Conservation (phyloP, 2,888 invertebrate genomes). For the Dorcus hopei region DNA sequence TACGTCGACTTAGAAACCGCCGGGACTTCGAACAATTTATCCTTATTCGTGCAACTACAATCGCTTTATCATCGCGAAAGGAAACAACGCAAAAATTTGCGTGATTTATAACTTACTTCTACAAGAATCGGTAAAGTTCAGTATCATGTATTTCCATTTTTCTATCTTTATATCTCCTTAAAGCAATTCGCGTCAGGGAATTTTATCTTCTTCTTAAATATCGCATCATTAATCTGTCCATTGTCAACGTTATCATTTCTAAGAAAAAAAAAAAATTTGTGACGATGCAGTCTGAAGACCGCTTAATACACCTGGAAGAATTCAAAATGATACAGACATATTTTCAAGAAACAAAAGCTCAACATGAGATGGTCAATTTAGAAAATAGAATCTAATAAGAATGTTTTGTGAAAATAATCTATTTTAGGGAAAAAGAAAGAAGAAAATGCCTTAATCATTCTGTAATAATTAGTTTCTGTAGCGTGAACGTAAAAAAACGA, state of each 20-base stretch:
- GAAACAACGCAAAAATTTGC: slow-evolving; percentile 24
- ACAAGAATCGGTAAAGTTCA: slow-evolving; percentile 13
- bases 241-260: neutral
- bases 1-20: slow-evolving; percentile 11
- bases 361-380: too few species aligned
- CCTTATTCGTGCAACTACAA: slow-evolving; percentile 27
- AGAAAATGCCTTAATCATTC: slow-evolving; percentile 47
- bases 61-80: slow-evolving; percentile 19
- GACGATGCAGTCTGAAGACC: too few species aligned
- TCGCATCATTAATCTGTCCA: slow-evolving; percentile 17
- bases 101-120: slow-evolving; percentile 26
- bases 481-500: slow-evolving; percentile 39
- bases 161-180: slow-evolving; percentile 26
- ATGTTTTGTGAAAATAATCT: neutral
- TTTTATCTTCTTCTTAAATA: slow-evolving; percentile 13
- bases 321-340: too few species aligned
- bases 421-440: neutral
- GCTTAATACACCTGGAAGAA: too few species aligned
- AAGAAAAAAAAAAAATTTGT: too few species aligned
- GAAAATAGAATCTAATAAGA: too few species aligned
- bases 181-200: slow-evolving; percentile 27
- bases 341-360: too few species aligned
- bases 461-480: slow-evolving; percentile 47
- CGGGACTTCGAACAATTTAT: slow-evolving; percentile 28
- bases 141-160: slow-evolving; percentile 23